Evolutionary conservation across 1,140 invertebrate genomes (phyloP), one percentile per base, ranked within the genome.

Genomic region (Cataglyphis hispanica): DNA sequence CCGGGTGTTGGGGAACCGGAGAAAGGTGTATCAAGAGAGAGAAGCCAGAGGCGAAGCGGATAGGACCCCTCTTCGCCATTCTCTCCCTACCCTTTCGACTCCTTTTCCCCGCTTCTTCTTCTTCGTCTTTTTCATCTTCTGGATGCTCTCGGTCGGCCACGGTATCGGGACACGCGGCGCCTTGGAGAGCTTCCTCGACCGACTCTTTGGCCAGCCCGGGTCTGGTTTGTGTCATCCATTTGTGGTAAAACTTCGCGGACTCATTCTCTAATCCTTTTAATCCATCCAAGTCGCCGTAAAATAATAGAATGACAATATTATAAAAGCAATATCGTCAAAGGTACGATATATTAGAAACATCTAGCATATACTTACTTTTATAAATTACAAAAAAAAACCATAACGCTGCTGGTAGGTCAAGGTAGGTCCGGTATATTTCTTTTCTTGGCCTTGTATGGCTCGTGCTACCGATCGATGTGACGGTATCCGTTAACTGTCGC

Each of bases 11-110:
- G 89, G 91, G 93, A 93, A 91, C 93, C 88, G 93, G 94, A 95
- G 94, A 95, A 94, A 95, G 94, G 94, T 93, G 92, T 93, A 92
- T 92, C 90, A 90, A 86, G 89, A 90, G 91, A 91, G 90, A 86
- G 88, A 89, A 85, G 85, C 81, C 56, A 83, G 67, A 81, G 67
- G 84, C 64, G 66, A 90, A 87, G 78, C 81, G 75, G 70, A 60
- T 89, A 89, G 84, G 76, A 69, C 86, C 90, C 90, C 90, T 89
- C 90, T 89, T 89, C 89, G 85, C 87, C 89, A 70, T 89, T 80
- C 56, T 87, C 74, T 86, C 91, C 74, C 86, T 88, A 80, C 87
- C 43, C 70, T 80, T 75, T 64, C 83, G 85, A 84, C 81, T 85
- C 84, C 77, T 86, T 89, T 77, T 61, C 75, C 46, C 69, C 70